A percentile compares a stretch with the other conserved stretches of the same genome.
phyloP scores from a whole-genome alignment of 2,888 invertebrate genomes.

The Xestoiulus laeticollis region DNA sequence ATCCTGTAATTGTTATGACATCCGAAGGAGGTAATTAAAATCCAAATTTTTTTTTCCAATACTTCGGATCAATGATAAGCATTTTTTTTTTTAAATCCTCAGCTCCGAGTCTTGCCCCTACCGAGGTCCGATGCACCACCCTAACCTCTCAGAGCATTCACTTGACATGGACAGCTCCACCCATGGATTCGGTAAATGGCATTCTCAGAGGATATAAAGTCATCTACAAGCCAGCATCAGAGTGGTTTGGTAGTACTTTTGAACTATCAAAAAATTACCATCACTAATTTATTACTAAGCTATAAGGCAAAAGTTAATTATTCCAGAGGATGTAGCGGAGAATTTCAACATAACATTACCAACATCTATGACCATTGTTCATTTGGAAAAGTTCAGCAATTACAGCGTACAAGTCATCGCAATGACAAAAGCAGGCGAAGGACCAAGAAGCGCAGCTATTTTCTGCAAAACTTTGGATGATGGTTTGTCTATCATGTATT shows the following conservation, averaged over 20 bases:
- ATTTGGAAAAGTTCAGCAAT: constrained; percentile 93
- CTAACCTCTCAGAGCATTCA: constrained; percentile 93
- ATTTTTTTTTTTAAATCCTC: constrained; percentile 51
- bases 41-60: not conserved
- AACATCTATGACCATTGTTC: constrained; percentile 89
- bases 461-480: constrained; percentile 96
- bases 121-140: constrained; percentile 90
- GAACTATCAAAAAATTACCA: not conserved
- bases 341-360: constrained; percentile 68
- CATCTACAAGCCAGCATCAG: constrained; percentile 87
- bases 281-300: not conserved
- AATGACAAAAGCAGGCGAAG: constrained; percentile 94
- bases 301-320: not conserved
- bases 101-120: constrained; percentile 71
- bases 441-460: constrained; percentile 85
- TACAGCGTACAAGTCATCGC: constrained; percentile 97
- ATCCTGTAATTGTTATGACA: constrained; percentile 56
- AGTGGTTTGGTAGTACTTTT: constrained; percentile 79
- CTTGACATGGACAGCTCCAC: constrained; percentile 94
- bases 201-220: constrained; percentile 96
- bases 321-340: constrained; percentile 52
- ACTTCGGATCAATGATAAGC: no score
- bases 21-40: constrained; percentile 55
- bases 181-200: constrained; percentile 89
- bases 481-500: constrained; percentile 69